A percentile compares a stretch with the other conserved stretches of the same genome.
These are phyloP conservation scores for Ichneumoninae sp. DNA, from an alignment of 2,888 invertebrate genomes.

Conservation along the genomic window DNA sequence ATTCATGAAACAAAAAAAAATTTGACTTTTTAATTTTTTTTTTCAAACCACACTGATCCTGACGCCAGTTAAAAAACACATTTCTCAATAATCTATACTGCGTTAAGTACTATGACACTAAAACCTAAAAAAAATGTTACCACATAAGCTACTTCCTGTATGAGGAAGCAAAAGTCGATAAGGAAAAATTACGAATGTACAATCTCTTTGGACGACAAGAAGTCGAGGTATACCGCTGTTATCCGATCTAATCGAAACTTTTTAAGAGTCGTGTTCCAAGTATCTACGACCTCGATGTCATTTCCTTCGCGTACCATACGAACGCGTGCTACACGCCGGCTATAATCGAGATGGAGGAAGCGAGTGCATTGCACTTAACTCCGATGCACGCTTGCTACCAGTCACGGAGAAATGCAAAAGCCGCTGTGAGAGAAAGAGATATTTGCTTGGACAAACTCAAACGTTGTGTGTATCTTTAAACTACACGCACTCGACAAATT, in stretches of 20 bases:
- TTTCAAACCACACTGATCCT: not conserved
- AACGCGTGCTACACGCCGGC: conserved; percentile 18
- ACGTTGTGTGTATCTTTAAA: conserved; percentile 10
- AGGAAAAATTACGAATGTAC: not conserved
- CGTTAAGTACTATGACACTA: not conserved
- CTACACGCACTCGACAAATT: conserved; percentile 19
- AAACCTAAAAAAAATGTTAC: not conserved
- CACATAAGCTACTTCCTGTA: not conserved
- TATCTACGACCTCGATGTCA: conserved; percentile 45
- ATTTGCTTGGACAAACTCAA: conserved; percentile 4
- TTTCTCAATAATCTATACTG: not conserved
- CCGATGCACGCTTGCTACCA: conserved; percentile 7
- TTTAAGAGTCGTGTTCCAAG: not conserved
- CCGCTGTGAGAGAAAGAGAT: not conserved
- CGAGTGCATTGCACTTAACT: conserved; percentile 34
- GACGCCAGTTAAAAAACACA: not conserved
- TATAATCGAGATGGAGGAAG: conserved; percentile 25
- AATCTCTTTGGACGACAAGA: not conserved
- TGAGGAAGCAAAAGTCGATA: not conserved
- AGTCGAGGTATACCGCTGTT: conserved; percentile 13
- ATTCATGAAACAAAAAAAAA: no score
- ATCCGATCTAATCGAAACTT: conserved; percentile 25
- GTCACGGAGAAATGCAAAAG: conserved; percentile 17
- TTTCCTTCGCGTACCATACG: conserved; percentile 40
- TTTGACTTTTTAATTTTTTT: not conserved